Evolutionary conservation across 35 echinoderm and acorn worm species (phyloP).

Genomic region (Acanthaster planci): DNA sequence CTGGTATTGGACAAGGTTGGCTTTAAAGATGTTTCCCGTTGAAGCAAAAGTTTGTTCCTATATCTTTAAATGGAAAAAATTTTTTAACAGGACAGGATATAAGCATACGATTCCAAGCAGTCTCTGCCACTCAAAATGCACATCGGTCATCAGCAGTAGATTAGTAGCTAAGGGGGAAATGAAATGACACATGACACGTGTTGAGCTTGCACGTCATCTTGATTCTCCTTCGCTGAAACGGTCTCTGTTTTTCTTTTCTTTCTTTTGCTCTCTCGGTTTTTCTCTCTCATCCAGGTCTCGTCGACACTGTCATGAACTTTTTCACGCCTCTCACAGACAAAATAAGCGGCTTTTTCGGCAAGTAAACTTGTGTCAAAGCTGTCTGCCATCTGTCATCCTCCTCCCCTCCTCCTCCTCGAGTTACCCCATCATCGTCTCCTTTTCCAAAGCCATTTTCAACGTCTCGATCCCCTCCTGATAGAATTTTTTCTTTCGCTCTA

Average conservation of each 20-base stretch:
- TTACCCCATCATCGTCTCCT: background rate
- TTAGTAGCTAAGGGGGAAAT: no score
- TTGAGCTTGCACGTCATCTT: background rate
- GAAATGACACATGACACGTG: no score
- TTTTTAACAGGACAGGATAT: no score
- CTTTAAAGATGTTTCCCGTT: no score
- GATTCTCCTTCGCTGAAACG: background rate
- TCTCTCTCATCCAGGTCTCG: constrained; percentile 18
- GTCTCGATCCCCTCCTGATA: no score
- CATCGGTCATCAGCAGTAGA: no score
- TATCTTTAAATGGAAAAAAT: no score
- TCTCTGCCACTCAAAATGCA: no score
- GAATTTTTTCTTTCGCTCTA: no score
- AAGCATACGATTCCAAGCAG: no score
- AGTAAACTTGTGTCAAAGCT: constrained; percentile 10
- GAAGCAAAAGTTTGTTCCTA: no score
- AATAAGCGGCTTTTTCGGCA: constrained; percentile 19
- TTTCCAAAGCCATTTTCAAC: background rate
- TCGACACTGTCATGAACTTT: constrained; percentile 42
- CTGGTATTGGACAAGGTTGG: no score
- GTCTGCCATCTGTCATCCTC: background rate
- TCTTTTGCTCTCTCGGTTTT: constrained; percentile 11
- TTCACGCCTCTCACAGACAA: constrained; percentile 41
- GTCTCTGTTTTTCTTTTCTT: constrained; percentile 23
- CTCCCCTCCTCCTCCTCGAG: background rate